Evolutionary conservation across 2,888 invertebrate genomes (phyloP).

Genomic region (Dasypogon diadema): DNA sequence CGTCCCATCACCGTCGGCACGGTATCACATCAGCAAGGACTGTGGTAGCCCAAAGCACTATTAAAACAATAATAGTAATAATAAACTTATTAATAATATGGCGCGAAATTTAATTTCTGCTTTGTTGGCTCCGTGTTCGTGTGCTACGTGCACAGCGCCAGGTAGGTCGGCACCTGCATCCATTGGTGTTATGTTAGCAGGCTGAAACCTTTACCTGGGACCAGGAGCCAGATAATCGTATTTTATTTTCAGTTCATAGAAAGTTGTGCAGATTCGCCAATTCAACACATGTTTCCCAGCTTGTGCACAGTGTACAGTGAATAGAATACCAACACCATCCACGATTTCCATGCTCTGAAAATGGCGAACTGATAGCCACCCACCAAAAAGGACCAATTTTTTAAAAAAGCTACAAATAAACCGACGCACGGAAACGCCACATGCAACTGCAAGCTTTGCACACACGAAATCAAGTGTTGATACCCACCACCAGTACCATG

Average conservation of each 20-base stretch:
- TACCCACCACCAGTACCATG: background rate
- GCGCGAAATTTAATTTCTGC: slow-evolving; percentile 50
- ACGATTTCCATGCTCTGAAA: too few relatives aligned
- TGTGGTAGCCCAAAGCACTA: slow-evolving; percentile 30
- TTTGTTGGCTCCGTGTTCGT: slow-evolving; percentile 24
- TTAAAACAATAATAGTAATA: slow-evolving; percentile 54
- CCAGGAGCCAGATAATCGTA: slow-evolving; percentile 18
- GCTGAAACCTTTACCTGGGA: background rate
- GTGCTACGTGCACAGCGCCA: slow-evolving; percentile 11
- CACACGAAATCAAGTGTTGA: slow-evolving; percentile 48
- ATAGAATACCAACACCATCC: background rate
- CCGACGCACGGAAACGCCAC: slow-evolving; percentile 21
- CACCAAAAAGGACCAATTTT: background rate
- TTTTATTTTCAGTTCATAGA: slow-evolving; percentile 44
- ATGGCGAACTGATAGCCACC: slow-evolving; percentile 16
- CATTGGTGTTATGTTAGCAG: background rate
- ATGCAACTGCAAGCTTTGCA: slow-evolving; percentile 31
- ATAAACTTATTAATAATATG: slow-evolving; percentile 56
- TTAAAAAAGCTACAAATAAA: slow-evolving; percentile 11
- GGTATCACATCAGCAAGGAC: background rate
- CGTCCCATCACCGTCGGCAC: background rate
- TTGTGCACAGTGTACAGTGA: background rate
- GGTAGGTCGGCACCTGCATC: slow-evolving; percentile 37
- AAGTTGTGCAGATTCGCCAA: slow-evolving; percentile 26
- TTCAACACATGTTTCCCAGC: slow-evolving; percentile 31